These are phyloP conservation scores for Andricus curvator DNA, from an alignment of 2,888 invertebrate species.

Conservation along the genomic window DNA sequence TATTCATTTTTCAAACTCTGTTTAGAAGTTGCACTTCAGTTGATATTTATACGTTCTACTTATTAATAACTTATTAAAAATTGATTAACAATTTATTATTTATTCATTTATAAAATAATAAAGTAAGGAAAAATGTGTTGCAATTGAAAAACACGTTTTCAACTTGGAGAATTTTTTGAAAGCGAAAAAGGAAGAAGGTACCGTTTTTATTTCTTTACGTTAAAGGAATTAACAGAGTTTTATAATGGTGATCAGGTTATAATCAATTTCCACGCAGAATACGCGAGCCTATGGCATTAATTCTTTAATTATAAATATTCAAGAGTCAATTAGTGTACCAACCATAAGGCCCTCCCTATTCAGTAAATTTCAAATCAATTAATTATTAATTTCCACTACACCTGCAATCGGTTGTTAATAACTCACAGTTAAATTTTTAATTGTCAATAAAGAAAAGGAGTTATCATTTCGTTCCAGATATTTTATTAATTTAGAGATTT, in stretches of 20 bases:
- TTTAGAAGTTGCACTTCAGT: too few relatives aligned
- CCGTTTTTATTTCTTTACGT: not conserved
- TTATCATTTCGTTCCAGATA: not conserved
- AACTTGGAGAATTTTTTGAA: too few relatives aligned
- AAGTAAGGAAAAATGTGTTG: not conserved
- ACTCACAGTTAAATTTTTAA: conserved; percentile 53
- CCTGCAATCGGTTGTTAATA: conserved; percentile 66
- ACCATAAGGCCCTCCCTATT: conserved; percentile 49
- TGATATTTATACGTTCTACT: too few relatives aligned
- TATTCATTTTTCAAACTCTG: too few relatives aligned
- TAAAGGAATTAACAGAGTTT: not conserved
- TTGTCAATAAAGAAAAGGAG: too few relatives aligned
- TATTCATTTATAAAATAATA: too few relatives aligned
- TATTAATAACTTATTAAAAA: too few relatives aligned
- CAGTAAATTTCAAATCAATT: conserved; percentile 59
- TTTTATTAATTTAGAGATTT: too few relatives aligned
- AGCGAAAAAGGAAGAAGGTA: not conserved
- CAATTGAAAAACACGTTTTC: not conserved
- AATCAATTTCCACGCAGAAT: too few relatives aligned
- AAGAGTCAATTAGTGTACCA: conserved; percentile 65
- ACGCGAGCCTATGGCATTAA: conserved; percentile 36
- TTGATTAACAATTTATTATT: too few relatives aligned
- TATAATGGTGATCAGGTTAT: too few relatives aligned
- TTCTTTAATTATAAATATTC: conserved; percentile 68
- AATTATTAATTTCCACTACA: conserved; percentile 69